These are phyloP conservation scores for Mobula hypostoma DNA, from an alignment of 2,113 vertebrate genomes.

Conservation along the genomic window DNA sequence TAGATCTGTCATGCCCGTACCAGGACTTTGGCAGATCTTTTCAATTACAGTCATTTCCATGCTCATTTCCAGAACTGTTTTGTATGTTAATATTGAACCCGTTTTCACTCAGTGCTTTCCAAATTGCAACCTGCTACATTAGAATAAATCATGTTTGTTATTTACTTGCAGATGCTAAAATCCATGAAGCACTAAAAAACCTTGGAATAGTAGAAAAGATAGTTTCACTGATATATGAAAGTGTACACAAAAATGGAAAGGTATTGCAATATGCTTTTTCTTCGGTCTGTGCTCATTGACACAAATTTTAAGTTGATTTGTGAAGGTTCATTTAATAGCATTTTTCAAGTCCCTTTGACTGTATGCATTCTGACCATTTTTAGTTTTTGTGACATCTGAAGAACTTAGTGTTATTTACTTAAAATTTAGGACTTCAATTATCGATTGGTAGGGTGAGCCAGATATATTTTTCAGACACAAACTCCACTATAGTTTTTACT, in stretches of 20 bases:
- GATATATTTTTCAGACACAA: not conserved
- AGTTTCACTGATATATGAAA: conserved; percentile 63
- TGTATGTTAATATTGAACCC: no score
- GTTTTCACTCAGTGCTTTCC: not conserved
- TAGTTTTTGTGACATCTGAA: not conserved
- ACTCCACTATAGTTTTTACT: not conserved
- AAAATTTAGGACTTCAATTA: not conserved
- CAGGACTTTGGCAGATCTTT: no score
- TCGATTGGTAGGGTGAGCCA: not conserved
- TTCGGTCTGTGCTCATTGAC: not conserved
- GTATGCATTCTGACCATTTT: not conserved
- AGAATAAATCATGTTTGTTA: not conserved
- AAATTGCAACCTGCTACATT: not conserved
- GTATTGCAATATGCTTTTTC: conserved; percentile 50
- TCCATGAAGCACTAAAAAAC: conserved; percentile 74
- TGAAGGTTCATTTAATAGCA: not conserved
- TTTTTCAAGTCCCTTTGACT: not conserved
- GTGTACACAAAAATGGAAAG: conserved; percentile 65
- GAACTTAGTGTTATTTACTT: no score
- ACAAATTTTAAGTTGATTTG: not conserved
- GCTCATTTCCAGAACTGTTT: no score
- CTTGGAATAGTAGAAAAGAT: conserved; percentile 68
- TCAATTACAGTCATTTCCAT: no score
- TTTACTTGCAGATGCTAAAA: conserved; percentile 65
- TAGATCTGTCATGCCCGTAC: no score